These are phyloP conservation scores for Listronotus oregonensis DNA, from an alignment of 1,140 invertebrate species.

Conservation along the genomic window DNA sequence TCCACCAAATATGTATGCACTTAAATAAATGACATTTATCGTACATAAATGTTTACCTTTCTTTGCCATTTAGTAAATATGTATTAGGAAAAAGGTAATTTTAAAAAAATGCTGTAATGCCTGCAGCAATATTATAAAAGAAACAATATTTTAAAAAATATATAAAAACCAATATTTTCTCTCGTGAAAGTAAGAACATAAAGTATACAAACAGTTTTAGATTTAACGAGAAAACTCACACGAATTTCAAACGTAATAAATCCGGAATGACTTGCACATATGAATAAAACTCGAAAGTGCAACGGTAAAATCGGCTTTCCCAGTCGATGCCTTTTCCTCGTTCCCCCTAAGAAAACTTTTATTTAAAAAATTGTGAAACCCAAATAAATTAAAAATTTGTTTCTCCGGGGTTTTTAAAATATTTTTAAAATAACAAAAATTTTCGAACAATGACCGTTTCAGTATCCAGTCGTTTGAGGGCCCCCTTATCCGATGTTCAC, in stretches of 20 bases:
- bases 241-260: constrained; percentile 34
- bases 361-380: constrained; percentile 36
- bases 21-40: too few species aligned
- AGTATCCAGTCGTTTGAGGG: constrained; percentile 30
- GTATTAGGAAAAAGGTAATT: too few species aligned
- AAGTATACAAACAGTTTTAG: constrained; percentile 14
- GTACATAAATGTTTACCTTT: too few species aligned
- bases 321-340: constrained; percentile 29
- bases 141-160: too few species aligned
- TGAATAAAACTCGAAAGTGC: constrained; percentile 32
- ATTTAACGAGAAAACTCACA: constrained; percentile 19
- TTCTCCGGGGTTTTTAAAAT: constrained; percentile 41
- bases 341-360: constrained; percentile 36
- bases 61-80: too few species aligned
- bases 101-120: too few species aligned
- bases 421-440: constrained; percentile 44
- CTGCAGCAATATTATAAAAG: too few species aligned
- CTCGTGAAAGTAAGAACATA: constrained; percentile 4
- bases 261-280: constrained; percentile 31
- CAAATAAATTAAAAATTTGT: constrained; percentile 41
- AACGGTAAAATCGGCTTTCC: constrained; percentile 38
- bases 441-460: constrained; percentile 38
- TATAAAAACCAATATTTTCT: too few species aligned
- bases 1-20: too few species aligned
- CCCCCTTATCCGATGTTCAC: constrained; percentile 41